Conservation (phyloP, 2,797 vertebrate genomes). For the Xenopus petersii region DNA sequence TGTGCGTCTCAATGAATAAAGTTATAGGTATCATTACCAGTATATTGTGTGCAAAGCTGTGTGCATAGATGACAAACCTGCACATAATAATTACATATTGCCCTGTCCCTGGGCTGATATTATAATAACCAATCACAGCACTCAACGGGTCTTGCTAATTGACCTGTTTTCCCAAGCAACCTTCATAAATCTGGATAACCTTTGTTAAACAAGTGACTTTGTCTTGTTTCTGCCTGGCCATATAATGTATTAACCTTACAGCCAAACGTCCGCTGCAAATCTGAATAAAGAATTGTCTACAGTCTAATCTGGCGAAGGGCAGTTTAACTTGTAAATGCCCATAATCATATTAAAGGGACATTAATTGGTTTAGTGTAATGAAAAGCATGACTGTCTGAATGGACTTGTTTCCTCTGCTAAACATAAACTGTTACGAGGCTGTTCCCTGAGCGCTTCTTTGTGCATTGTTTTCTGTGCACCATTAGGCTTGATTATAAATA, state of each 20-base stretch:
- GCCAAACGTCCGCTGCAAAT: not conserved
- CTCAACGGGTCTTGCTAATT: not conserved
- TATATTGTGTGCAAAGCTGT: too few species aligned
- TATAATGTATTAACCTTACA: not conserved
- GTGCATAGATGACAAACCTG: too few species aligned
- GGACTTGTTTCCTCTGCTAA: not conserved
- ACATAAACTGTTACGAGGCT: too few species aligned
- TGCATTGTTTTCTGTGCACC: too few species aligned
- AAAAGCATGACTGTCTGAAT: not conserved
- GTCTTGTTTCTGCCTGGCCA: not conserved
- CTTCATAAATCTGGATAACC: not conserved
- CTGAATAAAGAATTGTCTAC: not conserved
- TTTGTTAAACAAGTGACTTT: not conserved
- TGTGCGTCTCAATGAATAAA: too few species aligned
- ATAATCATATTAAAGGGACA: slow-evolving; percentile 6
- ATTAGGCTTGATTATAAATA: too few species aligned
- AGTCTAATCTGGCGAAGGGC: not conserved
- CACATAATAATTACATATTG: not conserved
- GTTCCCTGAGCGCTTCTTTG: too few species aligned
- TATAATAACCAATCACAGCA: not conserved
- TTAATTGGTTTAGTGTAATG: slow-evolving; percentile 11
- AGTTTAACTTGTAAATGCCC: not conserved
- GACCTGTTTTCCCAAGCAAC: not conserved
- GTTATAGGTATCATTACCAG: too few species aligned
- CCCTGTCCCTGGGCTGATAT: not conserved